A percentile compares a stretch with the other conserved stretches of the same genome.
phyloP scores from a whole-genome alignment of 1,140 invertebrate genomes.

The Philopotamus ludificatus region DNA sequence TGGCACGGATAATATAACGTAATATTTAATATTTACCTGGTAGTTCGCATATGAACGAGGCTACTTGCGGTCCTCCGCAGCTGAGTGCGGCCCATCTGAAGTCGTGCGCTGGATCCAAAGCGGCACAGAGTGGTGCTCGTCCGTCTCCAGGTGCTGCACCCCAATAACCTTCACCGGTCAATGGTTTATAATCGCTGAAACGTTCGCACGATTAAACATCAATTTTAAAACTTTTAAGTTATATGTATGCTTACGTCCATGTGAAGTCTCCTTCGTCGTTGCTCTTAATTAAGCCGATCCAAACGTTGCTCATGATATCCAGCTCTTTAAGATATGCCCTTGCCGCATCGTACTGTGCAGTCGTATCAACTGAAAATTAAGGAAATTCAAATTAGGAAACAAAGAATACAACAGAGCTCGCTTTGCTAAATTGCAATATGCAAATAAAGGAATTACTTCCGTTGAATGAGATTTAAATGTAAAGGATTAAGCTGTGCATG shows the following conservation, averaged over 20 bases:
- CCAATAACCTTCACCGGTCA: slow-evolving; percentile 67
- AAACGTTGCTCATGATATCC: slow-evolving; percentile 69
- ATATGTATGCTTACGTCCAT: slow-evolving; percentile 65
- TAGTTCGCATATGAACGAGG: slow-evolving; percentile 73
- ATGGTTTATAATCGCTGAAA: slow-evolving; percentile 56
- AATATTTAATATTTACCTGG: slow-evolving; percentile 55
- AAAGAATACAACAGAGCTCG: background rate
- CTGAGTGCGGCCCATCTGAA: slow-evolving; percentile 69
- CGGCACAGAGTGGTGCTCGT: slow-evolving; percentile 63
- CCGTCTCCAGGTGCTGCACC: slow-evolving; percentile 52
- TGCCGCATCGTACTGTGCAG: slow-evolving; percentile 70
- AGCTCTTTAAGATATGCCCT: slow-evolving; percentile 71
- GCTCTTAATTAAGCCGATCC: slow-evolving; percentile 70
- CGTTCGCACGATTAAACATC: background rate
- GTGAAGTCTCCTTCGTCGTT: slow-evolving; percentile 65
- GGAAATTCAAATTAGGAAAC: slow-evolving; percentile 32
- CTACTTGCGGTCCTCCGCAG: slow-evolving; percentile 70
- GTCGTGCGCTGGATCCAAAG: slow-evolving; percentile 67
- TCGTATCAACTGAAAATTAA: slow-evolving; percentile 69
- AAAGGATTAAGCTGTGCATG: too few species aligned
- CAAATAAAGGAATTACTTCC: too few species aligned
- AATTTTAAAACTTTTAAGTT: background rate
- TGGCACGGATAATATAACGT: background rate
- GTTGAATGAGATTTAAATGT: too few species aligned
- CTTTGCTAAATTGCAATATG: too few species aligned